A percentile compares a stretch with the other conserved stretches of the same genome.
Evolutionary conservation across 1,140 invertebrate genomes (phyloP).

Genomic region (Babylonia areolata): DNA sequence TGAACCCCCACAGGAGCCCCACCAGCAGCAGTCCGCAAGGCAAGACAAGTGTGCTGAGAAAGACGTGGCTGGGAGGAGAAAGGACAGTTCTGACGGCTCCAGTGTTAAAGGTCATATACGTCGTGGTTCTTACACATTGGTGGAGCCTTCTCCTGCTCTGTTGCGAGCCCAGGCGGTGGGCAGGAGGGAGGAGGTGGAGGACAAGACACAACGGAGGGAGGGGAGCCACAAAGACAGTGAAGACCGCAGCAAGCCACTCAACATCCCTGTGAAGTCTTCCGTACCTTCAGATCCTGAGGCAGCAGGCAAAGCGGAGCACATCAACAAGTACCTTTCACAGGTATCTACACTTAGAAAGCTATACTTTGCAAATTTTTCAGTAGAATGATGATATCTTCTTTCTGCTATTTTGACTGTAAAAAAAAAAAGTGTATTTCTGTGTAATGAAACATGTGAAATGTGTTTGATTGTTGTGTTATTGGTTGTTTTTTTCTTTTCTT

Average conservation of each 20-base stretch:
- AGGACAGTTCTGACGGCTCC: neutral
- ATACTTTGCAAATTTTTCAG: no score
- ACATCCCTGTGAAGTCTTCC: neutral
- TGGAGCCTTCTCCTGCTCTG: constrained; percentile 55
- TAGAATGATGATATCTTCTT: no score
- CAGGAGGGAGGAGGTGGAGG: neutral
- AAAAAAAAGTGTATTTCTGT: no score
- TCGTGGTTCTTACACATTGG: constrained; percentile 56
- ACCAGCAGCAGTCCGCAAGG: neutral
- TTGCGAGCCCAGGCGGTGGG: constrained; percentile 41
- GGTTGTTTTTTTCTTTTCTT: no score
- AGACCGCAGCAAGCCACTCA: constrained; percentile 30
- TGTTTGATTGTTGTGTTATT: no score
- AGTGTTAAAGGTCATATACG: constrained; percentile 39
- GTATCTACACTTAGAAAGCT: no score
- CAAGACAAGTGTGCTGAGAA: neutral
- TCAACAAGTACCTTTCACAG: constrained; percentile 60
- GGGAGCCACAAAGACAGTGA: constrained; percentile 29
- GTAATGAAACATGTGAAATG: no score
- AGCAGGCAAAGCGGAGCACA: constrained; percentile 63
- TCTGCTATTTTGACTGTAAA: no score
- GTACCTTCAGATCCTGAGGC: constrained; percentile 39
- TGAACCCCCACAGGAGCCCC: constrained; percentile 7
- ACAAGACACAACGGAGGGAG: constrained; percentile 10
- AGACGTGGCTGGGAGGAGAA: neutral